Conservation (phyloP, 2,888 invertebrate species). For the Brachycybe producta region DNA sequence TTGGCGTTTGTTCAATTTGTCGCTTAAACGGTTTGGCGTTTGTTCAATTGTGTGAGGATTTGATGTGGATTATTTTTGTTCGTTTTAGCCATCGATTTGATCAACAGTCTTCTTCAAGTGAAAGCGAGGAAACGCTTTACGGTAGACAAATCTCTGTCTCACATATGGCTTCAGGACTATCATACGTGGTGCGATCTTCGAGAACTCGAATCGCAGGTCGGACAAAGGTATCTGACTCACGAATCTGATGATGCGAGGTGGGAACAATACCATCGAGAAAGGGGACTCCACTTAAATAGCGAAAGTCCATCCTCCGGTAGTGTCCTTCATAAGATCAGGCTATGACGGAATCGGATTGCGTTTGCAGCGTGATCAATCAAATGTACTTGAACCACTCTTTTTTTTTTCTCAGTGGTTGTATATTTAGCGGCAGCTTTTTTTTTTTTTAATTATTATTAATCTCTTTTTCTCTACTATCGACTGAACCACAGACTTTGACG, state of each 20-base stretch:
- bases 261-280: slow-evolving; percentile 46
- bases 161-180: slow-evolving; percentile 92
- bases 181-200: slow-evolving; percentile 91
- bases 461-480: too few species aligned
- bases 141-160: slow-evolving; percentile 88
- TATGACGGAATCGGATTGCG: slow-evolving; percentile 5
- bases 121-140: slow-evolving; percentile 88
- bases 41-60: too few species aligned
- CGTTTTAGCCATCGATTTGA: slow-evolving; percentile 84
- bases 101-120: slow-evolving; percentile 47
- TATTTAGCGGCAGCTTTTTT: too few species aligned
- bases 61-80: slow-evolving; percentile 6
- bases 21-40: too few species aligned
- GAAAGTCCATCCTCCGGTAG: slow-evolving; percentile 4
- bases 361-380: neutral
- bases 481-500: too few species aligned
- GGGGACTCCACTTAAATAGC: slow-evolving; percentile 3
- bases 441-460: too few species aligned
- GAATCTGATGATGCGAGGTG: slow-evolving; percentile 88
- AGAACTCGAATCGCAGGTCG: slow-evolving; percentile 64
- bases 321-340: slow-evolving; percentile 10
- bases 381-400: too few species aligned
- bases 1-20: too few species aligned
- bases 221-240: slow-evolving; percentile 72
- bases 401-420: neutral